Evolutionary conservation across 2,888 invertebrate species (phyloP).

Genomic region (Lithophane socia): DNA sequence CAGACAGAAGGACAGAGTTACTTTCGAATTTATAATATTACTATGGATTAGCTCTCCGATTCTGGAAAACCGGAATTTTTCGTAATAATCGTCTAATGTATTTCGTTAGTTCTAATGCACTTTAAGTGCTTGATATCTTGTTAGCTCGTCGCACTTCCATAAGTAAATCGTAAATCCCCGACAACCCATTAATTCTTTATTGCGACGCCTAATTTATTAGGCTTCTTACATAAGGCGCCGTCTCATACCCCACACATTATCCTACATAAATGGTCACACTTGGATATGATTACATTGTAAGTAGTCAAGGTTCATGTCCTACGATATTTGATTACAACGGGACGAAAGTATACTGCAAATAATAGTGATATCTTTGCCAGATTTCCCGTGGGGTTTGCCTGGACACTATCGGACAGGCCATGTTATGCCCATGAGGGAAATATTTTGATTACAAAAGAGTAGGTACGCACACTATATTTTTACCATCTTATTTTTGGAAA

Average conservation of each 20-base stretch:
- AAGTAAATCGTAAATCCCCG: background rate
- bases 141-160: background rate
- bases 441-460: background rate
- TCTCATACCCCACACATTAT: background rate
- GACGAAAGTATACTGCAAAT: background rate
- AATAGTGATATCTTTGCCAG: conserved; percentile 6
- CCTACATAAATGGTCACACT: background rate
- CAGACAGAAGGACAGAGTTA: no score
- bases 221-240: background rate
- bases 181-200: background rate
- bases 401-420: background rate
- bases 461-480: background rate
- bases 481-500: background rate
- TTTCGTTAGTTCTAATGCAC: no score
- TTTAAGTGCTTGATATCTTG: no score
- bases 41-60: no score
- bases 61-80: no score
- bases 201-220: background rate
- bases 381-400: conserved; percentile 21
- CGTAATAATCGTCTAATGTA: no score
- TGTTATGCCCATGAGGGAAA: no score
- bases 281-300: conserved; percentile 27
- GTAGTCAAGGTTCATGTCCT: conserved; percentile 12
- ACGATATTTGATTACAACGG: conserved; percentile 31
- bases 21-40: no score